Conservation (phyloP, 2,797 vertebrate genomes). For the Gobionotothen gibberifrons region DNA sequence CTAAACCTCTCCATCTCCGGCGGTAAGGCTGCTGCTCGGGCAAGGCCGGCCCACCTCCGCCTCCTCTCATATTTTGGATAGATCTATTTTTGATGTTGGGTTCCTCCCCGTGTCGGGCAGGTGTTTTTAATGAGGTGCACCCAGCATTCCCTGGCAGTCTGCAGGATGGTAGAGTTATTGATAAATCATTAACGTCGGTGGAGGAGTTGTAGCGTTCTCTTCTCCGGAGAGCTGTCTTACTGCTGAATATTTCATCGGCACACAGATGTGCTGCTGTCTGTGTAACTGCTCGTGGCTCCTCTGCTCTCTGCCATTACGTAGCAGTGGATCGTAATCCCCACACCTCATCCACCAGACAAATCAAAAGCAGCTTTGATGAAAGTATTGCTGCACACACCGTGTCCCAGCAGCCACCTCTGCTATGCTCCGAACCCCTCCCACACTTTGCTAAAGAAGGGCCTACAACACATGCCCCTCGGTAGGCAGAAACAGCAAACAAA, state of each 20-base stretch:
- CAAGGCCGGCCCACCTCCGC: conserved; percentile 36
- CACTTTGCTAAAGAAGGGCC: conserved; percentile 60
- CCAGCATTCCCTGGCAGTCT: conserved; percentile 75
- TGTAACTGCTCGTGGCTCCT: conserved; percentile 83
- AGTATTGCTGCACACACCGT: conserved; percentile 48
- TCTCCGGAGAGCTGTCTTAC: conserved; percentile 81
- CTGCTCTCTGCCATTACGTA: conserved; percentile 77
- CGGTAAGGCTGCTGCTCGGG: conserved; percentile 64
- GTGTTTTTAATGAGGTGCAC: conserved; percentile 80
- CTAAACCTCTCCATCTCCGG: conserved; percentile 69
- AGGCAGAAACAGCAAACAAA: conserved; percentile 73
- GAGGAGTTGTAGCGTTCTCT: conserved; percentile 79
- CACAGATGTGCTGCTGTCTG: conserved; percentile 89
- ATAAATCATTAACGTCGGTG: conserved; percentile 89
- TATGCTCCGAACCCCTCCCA: conserved; percentile 61
- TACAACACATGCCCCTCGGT: conserved; percentile 57
- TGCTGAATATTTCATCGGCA: conserved; percentile 88
- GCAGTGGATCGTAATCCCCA: conserved; percentile 69
- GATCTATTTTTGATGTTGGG: conserved; percentile 81
- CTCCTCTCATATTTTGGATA: conserved; percentile 67
- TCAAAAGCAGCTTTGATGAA: conserved; percentile 61
- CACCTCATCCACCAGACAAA: conserved; percentile 62
- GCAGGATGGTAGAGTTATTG: conserved; percentile 82
- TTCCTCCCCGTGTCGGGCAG: conserved; percentile 71
- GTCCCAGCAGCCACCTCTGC: conserved; percentile 62